Evolutionary conservation across 2,797 vertebrate genomes (phyloP).

Genomic region (Danionella dracula): DNA sequence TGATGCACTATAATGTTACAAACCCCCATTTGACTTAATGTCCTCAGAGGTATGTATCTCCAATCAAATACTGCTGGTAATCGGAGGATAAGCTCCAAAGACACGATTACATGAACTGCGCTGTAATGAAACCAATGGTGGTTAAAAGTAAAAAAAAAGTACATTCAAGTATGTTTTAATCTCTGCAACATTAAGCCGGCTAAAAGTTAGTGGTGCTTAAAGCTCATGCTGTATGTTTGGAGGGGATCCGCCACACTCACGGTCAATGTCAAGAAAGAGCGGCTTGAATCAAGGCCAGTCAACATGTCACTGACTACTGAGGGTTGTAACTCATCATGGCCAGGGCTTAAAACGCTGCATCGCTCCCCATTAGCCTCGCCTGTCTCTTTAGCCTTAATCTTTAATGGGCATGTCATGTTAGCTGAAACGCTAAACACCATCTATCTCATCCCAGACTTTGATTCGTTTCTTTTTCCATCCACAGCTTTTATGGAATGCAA

Average conservation of each 20-base stretch:
- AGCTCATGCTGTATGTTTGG: conserved; percentile 12
- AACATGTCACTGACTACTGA: conserved; percentile 23
- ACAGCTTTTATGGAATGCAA: background rate
- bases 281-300: conserved; percentile 27
- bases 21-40: background rate
- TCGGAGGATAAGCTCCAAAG: conserved; percentile 20
- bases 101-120: conserved; percentile 32
- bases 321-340: conserved; percentile 30
- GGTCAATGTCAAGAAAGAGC: background rate
- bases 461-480: conserved; percentile 26
- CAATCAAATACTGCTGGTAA: conserved; percentile 22
- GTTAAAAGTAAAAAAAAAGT: conserved; percentile 29
- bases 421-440: conserved; percentile 37
- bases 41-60: conserved; percentile 14
- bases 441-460: conserved; percentile 28
- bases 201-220: conserved; percentile 35
- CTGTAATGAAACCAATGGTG: conserved; percentile 15
- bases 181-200: conserved; percentile 40
- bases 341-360: conserved; percentile 25
- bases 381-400: conserved; percentile 43
- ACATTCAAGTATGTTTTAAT: conserved; percentile 34
- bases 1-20: background rate
- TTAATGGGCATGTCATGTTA: conserved; percentile 41
- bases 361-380: conserved; percentile 39
- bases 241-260: background rate